phyloP scores from a whole-genome alignment of 2,113 vertebrate genomes.

The Dasyurus viverrinus region DNA sequence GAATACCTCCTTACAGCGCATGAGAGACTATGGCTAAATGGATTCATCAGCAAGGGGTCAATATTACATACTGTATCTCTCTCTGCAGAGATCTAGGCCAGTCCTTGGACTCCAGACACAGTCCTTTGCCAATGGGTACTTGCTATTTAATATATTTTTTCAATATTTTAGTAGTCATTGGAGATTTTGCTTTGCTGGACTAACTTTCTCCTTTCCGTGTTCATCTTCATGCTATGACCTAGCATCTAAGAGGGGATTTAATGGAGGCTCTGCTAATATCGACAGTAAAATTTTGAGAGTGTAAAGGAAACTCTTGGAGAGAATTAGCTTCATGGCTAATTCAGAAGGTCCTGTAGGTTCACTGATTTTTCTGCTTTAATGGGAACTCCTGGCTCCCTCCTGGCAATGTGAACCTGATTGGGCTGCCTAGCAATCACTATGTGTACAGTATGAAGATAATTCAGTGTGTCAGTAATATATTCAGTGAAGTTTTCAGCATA shows the following conservation, averaged over 20 bases:
- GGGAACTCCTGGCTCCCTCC: too few relatives aligned
- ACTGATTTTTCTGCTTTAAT: not conserved
- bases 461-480: too few relatives aligned
- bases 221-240: not conserved
- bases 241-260: not conserved
- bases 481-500: too few relatives aligned
- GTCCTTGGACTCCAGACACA: not conserved
- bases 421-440: too few relatives aligned
- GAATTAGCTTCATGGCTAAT: not conserved
- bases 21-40: not conserved
- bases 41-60: not conserved
- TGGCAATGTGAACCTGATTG: not conserved
- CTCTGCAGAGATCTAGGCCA: not conserved
- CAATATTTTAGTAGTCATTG: not conserved
- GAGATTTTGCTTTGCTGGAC: not conserved
- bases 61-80: not conserved
- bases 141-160: not conserved
- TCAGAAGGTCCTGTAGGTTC: not conserved
- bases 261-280: not conserved
- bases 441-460: too few relatives aligned
- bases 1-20: not conserved
- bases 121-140: not conserved
- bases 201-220: not conserved
- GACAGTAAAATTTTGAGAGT: not conserved
- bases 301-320: not conserved